phyloP scores from a whole-genome alignment of 2,113 vertebrate genomes.

The Myiozetetes cayanensis region DNA sequence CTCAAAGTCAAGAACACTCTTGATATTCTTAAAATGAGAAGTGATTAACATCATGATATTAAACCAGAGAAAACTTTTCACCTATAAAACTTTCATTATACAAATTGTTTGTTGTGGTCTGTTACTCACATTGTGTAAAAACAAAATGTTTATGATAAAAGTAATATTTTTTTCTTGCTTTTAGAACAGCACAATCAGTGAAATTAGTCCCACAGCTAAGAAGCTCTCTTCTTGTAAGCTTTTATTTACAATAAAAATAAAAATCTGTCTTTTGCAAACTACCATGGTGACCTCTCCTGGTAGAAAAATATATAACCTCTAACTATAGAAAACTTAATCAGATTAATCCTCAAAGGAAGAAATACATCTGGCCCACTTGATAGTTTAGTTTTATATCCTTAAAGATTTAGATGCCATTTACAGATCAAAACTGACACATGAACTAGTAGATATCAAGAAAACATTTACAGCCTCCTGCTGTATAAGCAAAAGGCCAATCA shows the following conservation, averaged over 20 bases:
- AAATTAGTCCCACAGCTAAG: neutral
- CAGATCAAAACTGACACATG: neutral
- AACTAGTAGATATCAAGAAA: neutral
- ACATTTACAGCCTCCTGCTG: neutral
- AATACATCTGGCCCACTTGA: neutral
- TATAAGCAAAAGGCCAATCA: neutral
- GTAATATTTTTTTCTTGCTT: neutral
- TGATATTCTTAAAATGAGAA: neutral
- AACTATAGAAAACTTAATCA: neutral
- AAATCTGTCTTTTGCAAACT: neutral
- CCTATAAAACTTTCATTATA: neutral
- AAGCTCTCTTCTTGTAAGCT: neutral
- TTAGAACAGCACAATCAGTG: neutral
- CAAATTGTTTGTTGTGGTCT: neutral
- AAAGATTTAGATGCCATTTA: neutral
- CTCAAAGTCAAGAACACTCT: neutral
- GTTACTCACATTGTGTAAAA: neutral
- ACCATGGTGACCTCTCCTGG: conserved; percentile 57
- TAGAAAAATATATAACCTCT: conserved; percentile 18
- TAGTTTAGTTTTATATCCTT: neutral
- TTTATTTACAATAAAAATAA: neutral
- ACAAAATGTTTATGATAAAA: neutral
- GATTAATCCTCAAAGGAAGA: neutral
- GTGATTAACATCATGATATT: neutral
- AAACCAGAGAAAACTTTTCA: neutral